Base-by-base conservation (phyloP, 92 coral and sea anemone genomes). In the Pocillopora meandrina region DNA sequence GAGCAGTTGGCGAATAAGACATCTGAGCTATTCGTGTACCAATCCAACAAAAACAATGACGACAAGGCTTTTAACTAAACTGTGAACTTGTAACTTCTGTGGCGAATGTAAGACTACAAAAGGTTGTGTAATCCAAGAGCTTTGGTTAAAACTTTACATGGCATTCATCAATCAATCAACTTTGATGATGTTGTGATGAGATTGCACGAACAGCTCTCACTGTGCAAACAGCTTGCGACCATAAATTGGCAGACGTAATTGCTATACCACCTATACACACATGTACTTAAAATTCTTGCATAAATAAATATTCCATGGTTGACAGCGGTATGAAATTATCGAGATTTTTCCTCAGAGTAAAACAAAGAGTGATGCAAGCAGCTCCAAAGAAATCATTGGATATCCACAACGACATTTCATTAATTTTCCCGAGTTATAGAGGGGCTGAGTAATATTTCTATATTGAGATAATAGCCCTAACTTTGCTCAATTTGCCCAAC, bases 211-310 rank as follows among this genome's bases (percentile, higher is more conserved):
- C 65, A 73, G 80, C 64, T 73, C 52, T 33, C 20, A 55, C 80
- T 33, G 72, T 73, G 63, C 74, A 83, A 83, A 83, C 56, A 82
- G 12, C 70, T 35, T 23, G 23, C 35, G 68, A 21, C 64, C 18
- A 33, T 73, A 62, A 52, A 74, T 62, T 74, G 56, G 72, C 86
- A 83, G 21, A 73, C 62, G 80, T 61, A 79, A 61, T 72, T 79
- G 74, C 62, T 61, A 82, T n/a, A 42, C 73, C 72, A 63, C 64
- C 72, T 1, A 79, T 61, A 61, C 21, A 82, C 67, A 82, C 86
- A 73, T 20, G 59, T 56, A 80, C 57, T 81, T 80, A 80, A 80
- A 60, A 81, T 81, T 69, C 85, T 81, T 71, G 85, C 70, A 81
- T 81, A 81, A 81, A 81, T 34, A 81, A 81, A 81, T 34, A 71